Evolutionary conservation across 2,888 invertebrate species (phyloP), one percentile per base, ranked within the genome.

Genomic region (Polia nebulosa): DNA sequence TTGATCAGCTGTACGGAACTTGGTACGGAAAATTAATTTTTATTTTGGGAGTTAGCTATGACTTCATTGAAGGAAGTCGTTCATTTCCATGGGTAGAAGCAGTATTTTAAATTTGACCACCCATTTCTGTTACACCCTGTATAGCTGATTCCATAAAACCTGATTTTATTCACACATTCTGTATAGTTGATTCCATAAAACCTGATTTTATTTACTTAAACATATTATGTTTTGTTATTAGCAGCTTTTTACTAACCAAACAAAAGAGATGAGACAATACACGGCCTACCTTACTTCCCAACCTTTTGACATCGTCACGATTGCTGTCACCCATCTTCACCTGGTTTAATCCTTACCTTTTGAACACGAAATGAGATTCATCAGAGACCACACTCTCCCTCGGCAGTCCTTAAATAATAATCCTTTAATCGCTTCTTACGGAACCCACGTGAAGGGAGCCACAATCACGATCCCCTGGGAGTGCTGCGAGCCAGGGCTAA

Each of bases 361-460:
- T 71, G 32, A 41, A 64, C 64, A 71, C 56, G 25, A 25, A 64
- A 29, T 39, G 17, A 55, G 49, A 51, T 70, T 45, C 34, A 56
- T 20, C 20, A 29, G 57, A 22, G 64, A 56, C 45, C 41, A 45
- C 56, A 15, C 22, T 59, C 29, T 55, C 72, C 64, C 64, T 20
- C 20, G 22, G 49, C 39, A 32, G 41, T 39, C 47, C 56, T 64
- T 65, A 52, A 71, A 77, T 77, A 63, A 72, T 71, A 60, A 75
- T 71, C 72, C 60, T 52, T 60, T 64, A 65, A 77, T 61, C 72
- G 60, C 60, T 57, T 61, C 72, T 72, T 72, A 57, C 13, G n/a
- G 45, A 76, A 52, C 64, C 25, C 51, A 75, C 32, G 41, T 57
- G 25, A 36, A 64, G 45, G 59, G 63, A 56, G 45, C 29, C 32